A percentile compares a stretch with the other conserved stretches of the same genome.
Conservation (phyloP, 2,113 vertebrate genomes). For the Mesembrinibis cayennensis region DNA sequence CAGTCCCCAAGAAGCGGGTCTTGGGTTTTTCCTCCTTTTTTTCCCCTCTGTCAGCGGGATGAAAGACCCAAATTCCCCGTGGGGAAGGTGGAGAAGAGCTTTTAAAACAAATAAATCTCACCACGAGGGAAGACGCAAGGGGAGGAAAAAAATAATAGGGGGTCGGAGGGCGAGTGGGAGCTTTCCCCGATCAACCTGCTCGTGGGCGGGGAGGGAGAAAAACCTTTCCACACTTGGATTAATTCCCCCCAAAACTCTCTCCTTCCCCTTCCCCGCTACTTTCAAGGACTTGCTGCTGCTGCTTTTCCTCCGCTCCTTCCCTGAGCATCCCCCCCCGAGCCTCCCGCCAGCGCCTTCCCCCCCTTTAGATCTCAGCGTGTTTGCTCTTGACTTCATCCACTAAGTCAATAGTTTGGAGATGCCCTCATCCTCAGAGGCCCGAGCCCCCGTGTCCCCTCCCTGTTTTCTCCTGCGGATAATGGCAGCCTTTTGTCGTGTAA, state of each 20-base stretch:
- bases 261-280: neutral
- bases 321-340: neutral
- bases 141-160: fast-evolving
- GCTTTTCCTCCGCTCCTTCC: conserved; percentile 3
- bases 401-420: conserved; percentile 81
- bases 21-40: neutral
- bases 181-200: neutral
- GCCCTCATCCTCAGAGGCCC: conserved; percentile 68
- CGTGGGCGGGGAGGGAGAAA: neutral
- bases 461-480: conserved; percentile 84
- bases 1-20: fast-evolving
- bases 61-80: neutral
- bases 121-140: neutral
- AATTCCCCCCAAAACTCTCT: neutral
- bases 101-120: neutral
- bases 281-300: neutral
- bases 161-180: neutral
- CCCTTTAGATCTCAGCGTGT: conserved; percentile 61
- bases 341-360: neutral
- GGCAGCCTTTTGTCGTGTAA: conserved; percentile 91
- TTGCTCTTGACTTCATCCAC: conserved; percentile 80
- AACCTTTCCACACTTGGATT: neutral
- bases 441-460: conserved; percentile 70
- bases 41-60: neutral
- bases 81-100: neutral